phyloP scores from a whole-genome alignment of 2,113 vertebrate species.

The Ivindomyrus marchei region DNA sequence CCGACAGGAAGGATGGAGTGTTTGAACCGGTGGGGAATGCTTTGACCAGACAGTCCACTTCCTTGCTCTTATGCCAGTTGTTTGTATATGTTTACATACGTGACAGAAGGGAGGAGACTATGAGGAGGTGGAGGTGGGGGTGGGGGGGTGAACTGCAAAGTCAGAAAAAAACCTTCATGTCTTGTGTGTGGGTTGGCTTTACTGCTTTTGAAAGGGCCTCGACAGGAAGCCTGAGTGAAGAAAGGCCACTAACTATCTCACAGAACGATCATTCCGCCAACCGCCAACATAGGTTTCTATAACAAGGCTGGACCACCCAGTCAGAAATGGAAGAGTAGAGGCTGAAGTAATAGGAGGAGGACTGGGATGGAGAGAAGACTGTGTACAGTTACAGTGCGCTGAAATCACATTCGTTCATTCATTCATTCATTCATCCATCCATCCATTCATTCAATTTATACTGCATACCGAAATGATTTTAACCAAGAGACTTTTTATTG shows the following conservation, averaged over 20 bases:
- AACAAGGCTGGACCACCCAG: slow-evolving; percentile 66
- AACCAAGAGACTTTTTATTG: neutral
- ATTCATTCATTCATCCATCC: neutral
- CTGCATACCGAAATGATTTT: neutral
- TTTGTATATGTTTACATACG: slow-evolving; percentile 30
- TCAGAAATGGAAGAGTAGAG: slow-evolving; percentile 37
- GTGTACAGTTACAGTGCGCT: neutral
- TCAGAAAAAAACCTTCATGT: slow-evolving; percentile 34
- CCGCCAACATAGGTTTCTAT: slow-evolving; percentile 40
- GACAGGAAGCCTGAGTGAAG: slow-evolving; percentile 46
- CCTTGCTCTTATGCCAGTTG: slow-evolving; percentile 7
- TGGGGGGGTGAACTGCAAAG: slow-evolving; percentile 37
- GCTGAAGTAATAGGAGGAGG: slow-evolving; percentile 13
- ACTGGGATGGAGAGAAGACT: slow-evolving; percentile 22
- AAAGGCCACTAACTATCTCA: slow-evolving; percentile 55
- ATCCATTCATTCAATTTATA: neutral
- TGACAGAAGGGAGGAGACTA: slow-evolving; percentile 19
- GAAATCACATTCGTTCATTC: neutral
- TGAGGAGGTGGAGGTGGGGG: neutral
- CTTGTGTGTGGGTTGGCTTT: slow-evolving; percentile 42
- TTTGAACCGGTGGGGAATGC: neutral
- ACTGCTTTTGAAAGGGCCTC: slow-evolving; percentile 35
- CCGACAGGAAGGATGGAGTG: neutral
- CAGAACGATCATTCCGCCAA: slow-evolving; percentile 45
- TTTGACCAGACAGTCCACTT: neutral